Evolutionary conservation across 2,113 vertebrate species (phyloP).

Genomic region (Poicephalus meyeri): DNA sequence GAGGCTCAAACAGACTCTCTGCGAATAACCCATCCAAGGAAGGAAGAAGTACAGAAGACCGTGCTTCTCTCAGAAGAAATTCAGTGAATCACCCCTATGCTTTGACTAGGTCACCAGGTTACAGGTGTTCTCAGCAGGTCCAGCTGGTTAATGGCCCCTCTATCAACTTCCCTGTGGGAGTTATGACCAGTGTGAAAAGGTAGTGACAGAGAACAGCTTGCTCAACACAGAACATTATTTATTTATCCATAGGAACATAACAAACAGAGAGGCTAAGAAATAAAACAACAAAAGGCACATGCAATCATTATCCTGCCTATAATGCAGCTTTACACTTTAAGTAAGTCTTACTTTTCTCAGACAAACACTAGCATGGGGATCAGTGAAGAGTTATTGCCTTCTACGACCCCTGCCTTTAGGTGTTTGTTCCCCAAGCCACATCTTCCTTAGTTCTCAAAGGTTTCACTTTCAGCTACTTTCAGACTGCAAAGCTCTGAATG

Average conservation of each 20-base stretch:
- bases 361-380: background rate
- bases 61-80: background rate
- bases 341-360: background rate
- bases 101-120: conserved; percentile 51
- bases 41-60: background rate
- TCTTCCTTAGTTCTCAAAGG: background rate
- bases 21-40: background rate
- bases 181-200: conserved; percentile 34
- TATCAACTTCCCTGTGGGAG: conserved; percentile 41
- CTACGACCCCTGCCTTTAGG: background rate
- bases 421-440: background rate
- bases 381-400: background rate
- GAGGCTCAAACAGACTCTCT: background rate
- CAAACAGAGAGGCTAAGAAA: conserved; percentile 21
- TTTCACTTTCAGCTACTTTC: conserved; percentile 1
- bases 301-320: background rate
- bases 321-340: background rate
- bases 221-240: conserved; percentile 41
- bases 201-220: conserved; percentile 60
- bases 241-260: conserved; percentile 57
- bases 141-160: conserved; percentile 33
- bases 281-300: conserved; percentile 11
- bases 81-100: background rate
- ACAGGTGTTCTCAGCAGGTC: conserved; percentile 61
- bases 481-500: background rate